Conservation (phyloP, 2,113 vertebrate species). For the Eolophus roseicapilla region DNA sequence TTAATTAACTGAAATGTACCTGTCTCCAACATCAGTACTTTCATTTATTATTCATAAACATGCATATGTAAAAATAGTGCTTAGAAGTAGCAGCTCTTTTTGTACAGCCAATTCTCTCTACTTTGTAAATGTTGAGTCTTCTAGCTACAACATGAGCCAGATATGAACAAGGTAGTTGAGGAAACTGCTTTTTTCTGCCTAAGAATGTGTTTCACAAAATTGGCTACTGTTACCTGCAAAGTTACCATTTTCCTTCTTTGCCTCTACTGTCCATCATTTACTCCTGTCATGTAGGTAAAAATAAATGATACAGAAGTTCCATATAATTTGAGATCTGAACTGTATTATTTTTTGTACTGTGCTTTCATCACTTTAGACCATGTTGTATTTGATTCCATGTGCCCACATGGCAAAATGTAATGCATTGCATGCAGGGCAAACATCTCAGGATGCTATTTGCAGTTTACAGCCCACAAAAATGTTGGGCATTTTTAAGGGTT, state of each 20-base stretch:
- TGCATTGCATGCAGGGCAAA: not conserved
- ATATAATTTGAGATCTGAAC: not conserved
- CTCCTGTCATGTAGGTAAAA: not conserved
- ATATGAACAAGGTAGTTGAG: not conserved
- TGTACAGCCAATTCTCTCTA: not conserved
- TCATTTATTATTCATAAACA: not conserved
- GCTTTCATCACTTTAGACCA: not conserved
- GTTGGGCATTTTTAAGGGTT: slow-evolving; percentile 1
- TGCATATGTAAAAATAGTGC: not conserved
- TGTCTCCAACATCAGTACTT: not conserved
- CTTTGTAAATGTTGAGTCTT: not conserved
- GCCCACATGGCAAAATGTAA: not conserved
- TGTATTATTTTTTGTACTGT: not conserved
- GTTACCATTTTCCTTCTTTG: not conserved
- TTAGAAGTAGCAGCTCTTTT: not conserved
- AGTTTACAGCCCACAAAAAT: slow-evolving; percentile 52
- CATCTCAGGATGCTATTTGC: not conserved
- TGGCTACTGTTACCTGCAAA: not conserved
- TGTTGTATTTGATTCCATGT: not conserved
- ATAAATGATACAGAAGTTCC: not conserved
- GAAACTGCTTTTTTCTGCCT: not conserved
- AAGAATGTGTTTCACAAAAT: not conserved
- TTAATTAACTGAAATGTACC: not conserved
- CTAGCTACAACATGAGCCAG: not conserved
- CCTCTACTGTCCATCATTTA: not conserved